A percentile compares a stretch with the other conserved stretches of the same genome.
phyloP scores from a whole-genome alignment of 37 sponge, comb jelly and placozoan genomes.

The Crambe crambe region DNA sequence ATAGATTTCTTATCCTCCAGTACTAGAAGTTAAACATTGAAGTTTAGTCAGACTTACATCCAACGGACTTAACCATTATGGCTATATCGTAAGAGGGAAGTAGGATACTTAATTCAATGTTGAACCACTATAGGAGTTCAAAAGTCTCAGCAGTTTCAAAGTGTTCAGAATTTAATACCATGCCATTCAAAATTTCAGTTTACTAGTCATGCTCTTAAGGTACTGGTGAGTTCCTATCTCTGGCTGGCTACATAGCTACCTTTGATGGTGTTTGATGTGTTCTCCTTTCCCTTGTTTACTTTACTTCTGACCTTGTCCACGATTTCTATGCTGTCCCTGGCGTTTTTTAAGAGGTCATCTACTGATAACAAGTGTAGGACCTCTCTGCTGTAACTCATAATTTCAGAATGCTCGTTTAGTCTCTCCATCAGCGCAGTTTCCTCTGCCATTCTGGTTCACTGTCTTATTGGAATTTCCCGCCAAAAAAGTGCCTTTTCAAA shows the following conservation, averaged over 20 bases:
- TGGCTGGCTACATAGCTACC: too few relatives aligned
- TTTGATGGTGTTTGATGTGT: not conserved
- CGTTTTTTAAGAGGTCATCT: not conserved
- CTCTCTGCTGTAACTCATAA: not conserved
- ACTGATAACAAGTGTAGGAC: not conserved
- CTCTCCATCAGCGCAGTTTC: not conserved
- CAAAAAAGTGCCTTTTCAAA: not conserved
- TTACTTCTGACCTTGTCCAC: slow-evolving; percentile 5
- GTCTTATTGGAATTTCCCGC: not conserved
- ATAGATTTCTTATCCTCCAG: slow-evolving; percentile 2
- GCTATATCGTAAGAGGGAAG: too few relatives aligned
- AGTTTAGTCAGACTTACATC: too few relatives aligned
- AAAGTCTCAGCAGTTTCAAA: too few relatives aligned
- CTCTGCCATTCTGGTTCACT: not conserved
- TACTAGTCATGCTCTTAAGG: too few relatives aligned
- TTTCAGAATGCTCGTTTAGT: not conserved
- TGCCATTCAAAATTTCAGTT: too few relatives aligned
- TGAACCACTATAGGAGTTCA: too few relatives aligned
- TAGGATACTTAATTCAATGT: too few relatives aligned
- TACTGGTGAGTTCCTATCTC: too few relatives aligned
- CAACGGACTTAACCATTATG: too few relatives aligned
- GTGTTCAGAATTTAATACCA: too few relatives aligned
- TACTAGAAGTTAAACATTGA: not conserved
- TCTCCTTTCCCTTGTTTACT: not conserved
- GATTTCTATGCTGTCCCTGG: not conserved